Evolutionary conservation across 2,113 vertebrate genomes (phyloP).

Genomic region (Meriones unguiculatus): DNA sequence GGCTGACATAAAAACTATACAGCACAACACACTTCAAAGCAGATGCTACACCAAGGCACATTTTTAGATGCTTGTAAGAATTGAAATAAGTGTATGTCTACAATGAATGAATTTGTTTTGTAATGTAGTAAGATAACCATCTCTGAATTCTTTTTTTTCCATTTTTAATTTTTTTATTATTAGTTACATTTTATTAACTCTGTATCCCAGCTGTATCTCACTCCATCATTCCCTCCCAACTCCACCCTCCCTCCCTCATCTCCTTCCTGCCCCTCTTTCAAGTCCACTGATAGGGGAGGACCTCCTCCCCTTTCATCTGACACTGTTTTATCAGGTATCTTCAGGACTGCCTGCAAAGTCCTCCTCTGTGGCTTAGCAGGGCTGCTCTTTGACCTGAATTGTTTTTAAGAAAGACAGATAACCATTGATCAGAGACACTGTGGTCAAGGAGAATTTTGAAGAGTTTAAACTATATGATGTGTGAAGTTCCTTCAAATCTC

Average conservation of each 20-base stretch:
- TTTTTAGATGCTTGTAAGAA: constrained; percentile 23
- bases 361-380: too few species aligned
- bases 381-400: background rate
- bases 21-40: background rate
- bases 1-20: background rate
- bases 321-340: too few species aligned
- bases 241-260: too few species aligned
- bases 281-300: too few species aligned
- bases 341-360: too few species aligned
- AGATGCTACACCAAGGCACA: background rate
- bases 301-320: too few species aligned
- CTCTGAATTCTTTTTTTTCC: background rate
- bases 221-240: too few species aligned
- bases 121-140: constrained; percentile 7
- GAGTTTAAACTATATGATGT: background rate
- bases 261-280: too few species aligned
- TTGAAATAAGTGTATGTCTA: background rate
- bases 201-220: too few species aligned
- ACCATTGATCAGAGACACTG: background rate
- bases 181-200: too few species aligned
- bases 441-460: background rate
- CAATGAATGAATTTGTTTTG: constrained; percentile 23
- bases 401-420: background rate
- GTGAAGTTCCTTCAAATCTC: constrained; percentile 19
- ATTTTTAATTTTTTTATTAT: too few species aligned